A percentile compares a stretch with the other conserved stretches of the same genome.
Evolutionary conservation across 2,797 vertebrate species (phyloP).

Genomic region (Coranthus polyacanthus): DNA sequence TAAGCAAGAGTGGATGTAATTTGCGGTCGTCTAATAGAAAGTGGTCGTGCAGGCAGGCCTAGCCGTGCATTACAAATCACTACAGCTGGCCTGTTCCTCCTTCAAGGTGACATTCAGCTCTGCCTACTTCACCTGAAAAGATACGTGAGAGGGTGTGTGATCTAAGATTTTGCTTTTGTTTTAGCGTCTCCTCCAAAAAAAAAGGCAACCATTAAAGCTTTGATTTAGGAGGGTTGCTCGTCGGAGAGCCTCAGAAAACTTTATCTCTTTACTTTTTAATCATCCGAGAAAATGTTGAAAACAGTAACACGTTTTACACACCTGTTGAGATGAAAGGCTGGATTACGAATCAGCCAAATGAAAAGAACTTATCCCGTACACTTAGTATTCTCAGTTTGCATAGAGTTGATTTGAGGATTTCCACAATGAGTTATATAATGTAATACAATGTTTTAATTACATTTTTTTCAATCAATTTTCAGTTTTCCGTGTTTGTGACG

Average conservation of each 20-base stretch:
- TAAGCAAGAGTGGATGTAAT: slow-evolving; percentile 57
- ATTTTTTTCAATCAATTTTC: too few species aligned
- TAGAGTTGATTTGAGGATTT: not conserved
- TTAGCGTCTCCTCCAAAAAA: not conserved
- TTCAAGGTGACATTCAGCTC: slow-evolving; percentile 75
- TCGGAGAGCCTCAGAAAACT: slow-evolving; percentile 13
- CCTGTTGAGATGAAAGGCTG: slow-evolving; percentile 1
- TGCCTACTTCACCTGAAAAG: slow-evolving; percentile 52
- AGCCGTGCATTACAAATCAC: slow-evolving; percentile 71
- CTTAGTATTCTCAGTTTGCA: too few species aligned
- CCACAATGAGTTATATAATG: too few species aligned
- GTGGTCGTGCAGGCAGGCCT: slow-evolving; percentile 56
- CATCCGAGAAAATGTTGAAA: slow-evolving; percentile 18
- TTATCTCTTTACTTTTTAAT: not conserved
- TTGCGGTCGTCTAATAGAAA: slow-evolving; percentile 67
- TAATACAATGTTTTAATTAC: too few species aligned
- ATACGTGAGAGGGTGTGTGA: slow-evolving; percentile 31
- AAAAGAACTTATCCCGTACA: too few species aligned
- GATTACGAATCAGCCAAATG: not conserved
- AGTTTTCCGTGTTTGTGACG: too few species aligned
- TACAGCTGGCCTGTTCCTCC: slow-evolving; percentile 36
- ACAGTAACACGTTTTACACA: not conserved
- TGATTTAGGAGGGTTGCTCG: slow-evolving; percentile 12
- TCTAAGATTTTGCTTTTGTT: slow-evolving; percentile 2
- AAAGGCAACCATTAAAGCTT: not conserved